phyloP scores from a whole-genome alignment of 2,888 invertebrate species.

The Scaptomyza flava region DNA sequence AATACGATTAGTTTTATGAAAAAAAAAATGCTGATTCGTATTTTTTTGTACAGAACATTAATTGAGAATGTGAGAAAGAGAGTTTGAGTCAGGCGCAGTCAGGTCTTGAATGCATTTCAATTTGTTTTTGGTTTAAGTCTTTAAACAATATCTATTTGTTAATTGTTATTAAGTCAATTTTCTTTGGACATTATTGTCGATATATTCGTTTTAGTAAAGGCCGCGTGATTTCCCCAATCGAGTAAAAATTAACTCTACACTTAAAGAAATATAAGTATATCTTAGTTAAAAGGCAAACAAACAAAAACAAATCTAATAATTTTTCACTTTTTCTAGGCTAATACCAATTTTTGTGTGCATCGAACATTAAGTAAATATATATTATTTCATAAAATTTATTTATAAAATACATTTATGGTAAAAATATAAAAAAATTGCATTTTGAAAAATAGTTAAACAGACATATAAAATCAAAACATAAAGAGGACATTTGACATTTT shows the following conservation, averaged over 20 bases:
- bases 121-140: conserved; percentile 41
- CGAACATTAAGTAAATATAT: conserved; percentile 32
- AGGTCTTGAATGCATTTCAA: conserved; percentile 41
- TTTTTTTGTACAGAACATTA: conserved; percentile 31
- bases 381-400: conserved; percentile 29
- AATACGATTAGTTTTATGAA: conserved; percentile 44
- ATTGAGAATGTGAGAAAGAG: neutral
- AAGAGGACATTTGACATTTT: too few relatives aligned
- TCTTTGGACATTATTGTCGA: conserved; percentile 18
- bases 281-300: conserved; percentile 15
- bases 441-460: too few relatives aligned
- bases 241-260: conserved; percentile 6
- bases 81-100: conserved; percentile 18
- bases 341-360: conserved; percentile 35
- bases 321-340: conserved; percentile 34
- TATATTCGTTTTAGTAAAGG: conserved; percentile 17
- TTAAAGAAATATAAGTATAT: too few relatives aligned
- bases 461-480: too few relatives aligned
- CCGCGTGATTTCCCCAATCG: conserved; percentile 44
- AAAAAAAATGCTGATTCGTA: conserved; percentile 39
- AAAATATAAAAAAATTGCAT: neutral
- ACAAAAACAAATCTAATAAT: conserved; percentile 5
- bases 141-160: conserved; percentile 15
- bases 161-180: conserved; percentile 12
- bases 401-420: conserved; percentile 26